Evolutionary conservation across 2,888 invertebrate genomes (phyloP), one percentile per base, ranked within the genome.

Genomic region (Epinotia ramella): DNA sequence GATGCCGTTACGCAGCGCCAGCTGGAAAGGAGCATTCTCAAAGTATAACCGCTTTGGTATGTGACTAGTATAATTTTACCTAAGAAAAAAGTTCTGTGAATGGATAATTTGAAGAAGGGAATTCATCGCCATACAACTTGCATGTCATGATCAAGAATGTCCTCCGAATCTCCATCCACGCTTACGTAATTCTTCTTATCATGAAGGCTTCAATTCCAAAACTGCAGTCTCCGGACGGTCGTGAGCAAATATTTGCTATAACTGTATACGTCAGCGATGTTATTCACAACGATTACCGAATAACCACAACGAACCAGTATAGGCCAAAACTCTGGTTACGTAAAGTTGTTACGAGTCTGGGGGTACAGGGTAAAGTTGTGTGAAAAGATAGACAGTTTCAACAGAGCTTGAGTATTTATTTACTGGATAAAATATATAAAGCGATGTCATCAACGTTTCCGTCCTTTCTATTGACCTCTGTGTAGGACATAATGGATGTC

Each of bases 1-100:
- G 80, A 78, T 80, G 82, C 82, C 85, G 84, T 85, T 87, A 85
- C 65, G 33, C 11, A 5, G 56, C 33, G 40, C 20, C 65, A 40
- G n/a, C 62, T 18, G 57, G 67, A 67, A 46, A 63, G 67, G 67
- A 46, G 57, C 44, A 16, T 24, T 33, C 12, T 12, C 18, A 49
- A 53, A 6, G 13, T 53, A 0, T 53, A 53, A 53, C n/a, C 53
- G n/a, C n/a, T n/a, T n/a, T 49, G 12, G 46, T 46, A 46, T 20
- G 33, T 5, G 4, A 33, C 33, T 7, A 7, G 7, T 6, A 13
- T 4, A 49, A 12, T 49, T 49, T 13, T 49, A 28, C 28, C 28
- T 49, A n/a, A n/a, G n/a, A n/a, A 33, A 33, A 33, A 7, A 33
- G 6, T 33, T 33, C 33, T 33, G 33, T n/a, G n/a, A 53, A 53